Conservation (phyloP, 2,888 invertebrate species). For the Eilema griseolum region DNA sequence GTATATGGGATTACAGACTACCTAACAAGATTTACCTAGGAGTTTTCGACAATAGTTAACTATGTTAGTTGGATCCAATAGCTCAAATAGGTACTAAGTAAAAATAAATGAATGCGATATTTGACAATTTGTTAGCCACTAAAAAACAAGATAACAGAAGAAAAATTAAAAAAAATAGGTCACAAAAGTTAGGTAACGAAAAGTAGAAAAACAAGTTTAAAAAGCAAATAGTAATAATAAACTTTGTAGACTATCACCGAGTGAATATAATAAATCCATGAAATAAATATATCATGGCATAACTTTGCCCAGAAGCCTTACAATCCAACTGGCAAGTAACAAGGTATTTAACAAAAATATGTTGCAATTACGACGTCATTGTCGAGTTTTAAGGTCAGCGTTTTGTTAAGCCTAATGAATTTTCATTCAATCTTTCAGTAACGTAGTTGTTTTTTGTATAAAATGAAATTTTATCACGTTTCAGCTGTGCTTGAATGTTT, state of each 20-base stretch:
- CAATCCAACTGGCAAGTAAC: conserved; percentile 23
- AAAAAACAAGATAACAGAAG: too few relatives aligned
- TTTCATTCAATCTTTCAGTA: conserved; percentile 48
- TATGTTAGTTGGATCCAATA: neutral
- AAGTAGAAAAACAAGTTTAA: conserved; percentile 6
- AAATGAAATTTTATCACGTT: neutral
- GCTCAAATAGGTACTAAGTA: too few relatives aligned
- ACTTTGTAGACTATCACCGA: conserved; percentile 17
- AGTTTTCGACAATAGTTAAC: conserved; percentile 22
- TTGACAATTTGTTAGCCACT: neutral
- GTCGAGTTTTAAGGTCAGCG: conserved; percentile 57
- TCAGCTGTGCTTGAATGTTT: neutral
- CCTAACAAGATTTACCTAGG: conserved; percentile 10
- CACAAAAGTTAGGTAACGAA: neutral
- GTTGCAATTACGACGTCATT: conserved; percentile 60
- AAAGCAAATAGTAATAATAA: neutral
- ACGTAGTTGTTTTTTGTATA: conserved; percentile 28
- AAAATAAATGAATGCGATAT: too few relatives aligned
- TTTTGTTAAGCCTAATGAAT: conserved; percentile 49
- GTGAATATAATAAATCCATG: conserved; percentile 25
- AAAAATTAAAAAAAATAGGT: neutral
- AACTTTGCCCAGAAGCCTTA: conserved; percentile 29
- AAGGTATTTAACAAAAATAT: conserved; percentile 34
- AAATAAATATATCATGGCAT: conserved; percentile 19
- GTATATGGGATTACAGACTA: conserved; percentile 27